phyloP scores from a whole-genome alignment of 2,888 invertebrate species.

The Drosophila flavopinicola region DNA sequence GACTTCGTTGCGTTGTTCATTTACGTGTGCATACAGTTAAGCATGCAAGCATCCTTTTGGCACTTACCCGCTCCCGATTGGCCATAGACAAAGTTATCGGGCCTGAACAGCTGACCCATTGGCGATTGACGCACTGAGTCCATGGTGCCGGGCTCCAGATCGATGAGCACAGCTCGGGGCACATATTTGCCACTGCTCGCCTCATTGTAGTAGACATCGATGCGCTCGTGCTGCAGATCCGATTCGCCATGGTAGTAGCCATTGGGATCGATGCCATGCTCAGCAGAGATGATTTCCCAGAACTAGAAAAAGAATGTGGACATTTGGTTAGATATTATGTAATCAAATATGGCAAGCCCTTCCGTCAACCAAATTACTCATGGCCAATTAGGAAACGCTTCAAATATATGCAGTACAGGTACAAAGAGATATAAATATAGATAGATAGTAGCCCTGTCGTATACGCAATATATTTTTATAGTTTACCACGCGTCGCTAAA shows the following conservation, averaged over 20 bases:
- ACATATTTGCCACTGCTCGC: constrained; percentile 90
- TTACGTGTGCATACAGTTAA: constrained; percentile 1
- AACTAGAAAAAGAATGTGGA: constrained; percentile 85
- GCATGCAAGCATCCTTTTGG: too few species aligned
- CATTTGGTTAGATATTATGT: not conserved
- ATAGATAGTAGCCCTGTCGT: constrained; percentile 18
- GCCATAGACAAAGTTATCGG: constrained; percentile 94
- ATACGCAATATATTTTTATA: not conserved
- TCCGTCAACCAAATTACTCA: too few species aligned
- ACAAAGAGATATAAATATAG: constrained; percentile 18
- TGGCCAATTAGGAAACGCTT: too few species aligned
- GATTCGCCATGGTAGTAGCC: constrained; percentile 91
- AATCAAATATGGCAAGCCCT: too few species aligned
- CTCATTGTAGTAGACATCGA: constrained; percentile 93
- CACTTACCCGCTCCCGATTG: constrained; percentile 90
- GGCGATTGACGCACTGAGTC: constrained; percentile 92
- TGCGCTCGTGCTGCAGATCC: constrained; percentile 90
- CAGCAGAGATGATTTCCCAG: constrained; percentile 93
- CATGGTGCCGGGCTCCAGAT: constrained; percentile 95
- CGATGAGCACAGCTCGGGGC: constrained; percentile 93
- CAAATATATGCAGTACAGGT: too few species aligned
- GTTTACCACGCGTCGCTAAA: constrained; percentile 45
- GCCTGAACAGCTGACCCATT: constrained; percentile 92
- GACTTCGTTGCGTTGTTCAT: constrained; percentile 8
- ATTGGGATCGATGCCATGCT: constrained; percentile 90